phyloP scores from a whole-genome alignment of 2,888 invertebrate species.

The Callimorpha dominula region DNA sequence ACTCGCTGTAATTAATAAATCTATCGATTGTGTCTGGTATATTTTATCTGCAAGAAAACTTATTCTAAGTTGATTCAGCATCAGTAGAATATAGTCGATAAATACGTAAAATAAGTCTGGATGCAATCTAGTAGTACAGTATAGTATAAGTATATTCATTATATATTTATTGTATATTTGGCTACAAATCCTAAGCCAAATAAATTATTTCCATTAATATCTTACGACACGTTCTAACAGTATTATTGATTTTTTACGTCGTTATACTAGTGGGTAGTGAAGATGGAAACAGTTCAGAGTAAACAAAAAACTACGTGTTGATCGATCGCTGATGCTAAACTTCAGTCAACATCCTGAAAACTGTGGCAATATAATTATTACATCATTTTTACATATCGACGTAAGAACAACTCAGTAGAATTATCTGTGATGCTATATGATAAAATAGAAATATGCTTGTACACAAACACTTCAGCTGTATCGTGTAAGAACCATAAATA shows the following conservation, averaged over 20 bases:
- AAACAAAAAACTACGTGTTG: conserved; percentile 1
- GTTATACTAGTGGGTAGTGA: not conserved
- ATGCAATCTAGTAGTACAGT: not conserved
- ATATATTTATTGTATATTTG: not conserved
- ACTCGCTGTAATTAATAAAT: too few species aligned
- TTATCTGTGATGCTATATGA: not conserved
- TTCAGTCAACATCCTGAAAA: not conserved
- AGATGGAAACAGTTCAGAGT: conserved; percentile 3
- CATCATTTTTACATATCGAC: not conserved
- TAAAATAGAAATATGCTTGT: not conserved
- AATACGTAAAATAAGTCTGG: not conserved
- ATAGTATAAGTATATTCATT: not conserved
- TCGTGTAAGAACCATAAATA: not conserved
- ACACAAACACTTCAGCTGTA: not conserved
- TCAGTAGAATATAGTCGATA: too few species aligned
- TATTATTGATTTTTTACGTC: not conserved
- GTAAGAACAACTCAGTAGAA: not conserved
- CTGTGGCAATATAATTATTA: not conserved
- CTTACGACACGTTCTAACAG: not conserved
- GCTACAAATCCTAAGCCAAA: not conserved
- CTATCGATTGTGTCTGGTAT: too few species aligned
- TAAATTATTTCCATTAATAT: not conserved
- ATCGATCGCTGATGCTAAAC: not conserved
- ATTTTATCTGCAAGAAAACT: too few species aligned
- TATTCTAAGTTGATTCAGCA: too few species aligned